Percentiles rank a stretch among this genome's conserved stretches.
These are phyloP conservation scores for Neuroscelio doddi DNA, from an alignment of 2,888 invertebrate species.

Conservation along the genomic window DNA sequence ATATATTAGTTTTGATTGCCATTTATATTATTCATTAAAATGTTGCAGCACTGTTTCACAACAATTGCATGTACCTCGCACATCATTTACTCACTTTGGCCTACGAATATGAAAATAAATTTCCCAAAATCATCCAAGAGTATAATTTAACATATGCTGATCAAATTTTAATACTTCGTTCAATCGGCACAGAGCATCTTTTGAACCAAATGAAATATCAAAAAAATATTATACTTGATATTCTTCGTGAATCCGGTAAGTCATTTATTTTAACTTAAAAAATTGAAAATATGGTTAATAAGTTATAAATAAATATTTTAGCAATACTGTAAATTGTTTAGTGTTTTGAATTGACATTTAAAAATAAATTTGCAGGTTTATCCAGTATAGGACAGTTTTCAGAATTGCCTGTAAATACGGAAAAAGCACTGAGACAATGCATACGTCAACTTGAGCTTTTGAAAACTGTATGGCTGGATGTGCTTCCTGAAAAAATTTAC, in stretches of 20 bases:
- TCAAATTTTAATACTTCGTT: conserved; percentile 79
- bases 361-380: conserved; percentile 72
- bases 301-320: conserved; percentile 1
- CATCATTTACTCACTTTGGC: conserved; percentile 81
- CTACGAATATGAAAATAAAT: conserved; percentile 78
- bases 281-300: conserved; percentile 15
- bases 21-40: no score
- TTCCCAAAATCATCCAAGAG: conserved; percentile 75
- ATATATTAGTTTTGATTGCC: no score
- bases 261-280: conserved; percentile 39
- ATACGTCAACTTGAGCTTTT: conserved; percentile 87
- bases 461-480: conserved; percentile 90
- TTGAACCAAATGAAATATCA: conserved; percentile 84
- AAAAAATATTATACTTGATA: conserved; percentile 82
- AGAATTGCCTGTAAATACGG: conserved; percentile 77
- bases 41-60: conserved; percentile 87
- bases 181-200: conserved; percentile 81
- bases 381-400: conserved; percentile 72
- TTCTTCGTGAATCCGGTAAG: conserved; percentile 83
- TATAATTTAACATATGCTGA: conserved; percentile 80
- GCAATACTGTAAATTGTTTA: no score
- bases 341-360: no score
- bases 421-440: conserved; percentile 87
- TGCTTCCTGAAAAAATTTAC: conserved; percentile 85
- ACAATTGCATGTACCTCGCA: conserved; percentile 92